phyloP scores from a whole-genome alignment of 2,797 vertebrate genomes.

The Sebastes nivosus region DNA sequence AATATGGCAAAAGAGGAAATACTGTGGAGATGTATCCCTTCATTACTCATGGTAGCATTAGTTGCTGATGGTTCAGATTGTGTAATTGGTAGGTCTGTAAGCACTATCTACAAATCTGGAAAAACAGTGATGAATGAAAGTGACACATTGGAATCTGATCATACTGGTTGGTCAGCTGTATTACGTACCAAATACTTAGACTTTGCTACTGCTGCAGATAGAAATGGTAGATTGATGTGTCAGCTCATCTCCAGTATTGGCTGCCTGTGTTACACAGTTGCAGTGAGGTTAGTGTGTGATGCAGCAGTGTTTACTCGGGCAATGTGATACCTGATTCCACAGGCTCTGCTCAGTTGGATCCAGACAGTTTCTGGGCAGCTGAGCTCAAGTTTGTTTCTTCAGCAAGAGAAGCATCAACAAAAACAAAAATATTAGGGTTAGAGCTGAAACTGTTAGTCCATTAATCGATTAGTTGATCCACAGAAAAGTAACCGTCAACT shows the following conservation, averaged over 20 bases:
- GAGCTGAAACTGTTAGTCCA: neutral
- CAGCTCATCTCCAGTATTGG: neutral
- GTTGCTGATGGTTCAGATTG: neutral
- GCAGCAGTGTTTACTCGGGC: neutral
- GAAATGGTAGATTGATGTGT: neutral
- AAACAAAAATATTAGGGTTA: neutral
- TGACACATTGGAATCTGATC: neutral
- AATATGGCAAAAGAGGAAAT: no score
- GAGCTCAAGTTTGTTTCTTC: neutral
- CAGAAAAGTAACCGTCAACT: neutral
- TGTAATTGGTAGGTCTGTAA: neutral
- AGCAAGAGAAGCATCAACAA: neutral
- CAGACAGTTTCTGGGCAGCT: constrained; percentile 10
- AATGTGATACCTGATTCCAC: neutral
- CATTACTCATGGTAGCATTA: neutral
- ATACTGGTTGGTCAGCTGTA: neutral
- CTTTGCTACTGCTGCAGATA: neutral
- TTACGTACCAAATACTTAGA: neutral
- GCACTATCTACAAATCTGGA: neutral
- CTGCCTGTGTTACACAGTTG: neutral
- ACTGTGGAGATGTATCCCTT: neutral
- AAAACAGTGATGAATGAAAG: neutral
- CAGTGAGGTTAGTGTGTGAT: neutral
- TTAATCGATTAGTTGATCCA: neutral
- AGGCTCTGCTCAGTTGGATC: constrained; percentile 28